Conservation (phyloP, 2,113 vertebrate genomes). For the Hippocampus guttulatus region DNA sequence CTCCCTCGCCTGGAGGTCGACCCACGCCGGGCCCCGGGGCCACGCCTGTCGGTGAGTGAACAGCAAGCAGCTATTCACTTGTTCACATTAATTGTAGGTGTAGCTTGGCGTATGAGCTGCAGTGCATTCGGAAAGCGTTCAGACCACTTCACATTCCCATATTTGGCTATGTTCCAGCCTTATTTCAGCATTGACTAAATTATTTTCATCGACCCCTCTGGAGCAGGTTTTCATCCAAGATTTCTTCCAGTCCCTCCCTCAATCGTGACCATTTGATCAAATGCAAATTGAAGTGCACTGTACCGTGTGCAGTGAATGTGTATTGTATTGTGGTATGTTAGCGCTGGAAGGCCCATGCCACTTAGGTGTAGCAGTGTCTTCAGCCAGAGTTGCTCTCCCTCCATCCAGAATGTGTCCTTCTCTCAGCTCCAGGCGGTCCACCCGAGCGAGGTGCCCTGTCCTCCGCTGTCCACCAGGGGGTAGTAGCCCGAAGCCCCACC, state of each 20-base stretch:
- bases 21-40: slow-evolving; percentile 50
- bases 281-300: too few relatives aligned
- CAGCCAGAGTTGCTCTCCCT: slow-evolving; percentile 19
- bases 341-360: background rate
- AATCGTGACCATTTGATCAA: background rate
- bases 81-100: too few relatives aligned
- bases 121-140: background rate
- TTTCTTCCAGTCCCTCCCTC: too few relatives aligned
- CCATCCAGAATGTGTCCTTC: slow-evolving; percentile 53
- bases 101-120: too few relatives aligned
- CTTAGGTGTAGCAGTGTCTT: background rate
- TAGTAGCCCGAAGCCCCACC: slow-evolving; percentile 74
- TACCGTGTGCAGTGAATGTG: too few relatives aligned
- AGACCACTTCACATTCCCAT: background rate
- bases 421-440: slow-evolving; percentile 82
- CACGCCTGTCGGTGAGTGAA: slow-evolving; percentile 65
- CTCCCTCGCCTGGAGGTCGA: slow-evolving; percentile 58
- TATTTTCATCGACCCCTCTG: too few relatives aligned
- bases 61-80: background rate
- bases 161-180: too few relatives aligned
- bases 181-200: too few relatives aligned
- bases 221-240: too few relatives aligned
- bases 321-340: too few relatives aligned
- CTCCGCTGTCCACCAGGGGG: slow-evolving; percentile 46
- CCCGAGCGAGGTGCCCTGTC: slow-evolving; percentile 77